Evolutionary conservation across 2,113 vertebrate species (phyloP).

Genomic region (Onychostruthus taczanowskii): DNA sequence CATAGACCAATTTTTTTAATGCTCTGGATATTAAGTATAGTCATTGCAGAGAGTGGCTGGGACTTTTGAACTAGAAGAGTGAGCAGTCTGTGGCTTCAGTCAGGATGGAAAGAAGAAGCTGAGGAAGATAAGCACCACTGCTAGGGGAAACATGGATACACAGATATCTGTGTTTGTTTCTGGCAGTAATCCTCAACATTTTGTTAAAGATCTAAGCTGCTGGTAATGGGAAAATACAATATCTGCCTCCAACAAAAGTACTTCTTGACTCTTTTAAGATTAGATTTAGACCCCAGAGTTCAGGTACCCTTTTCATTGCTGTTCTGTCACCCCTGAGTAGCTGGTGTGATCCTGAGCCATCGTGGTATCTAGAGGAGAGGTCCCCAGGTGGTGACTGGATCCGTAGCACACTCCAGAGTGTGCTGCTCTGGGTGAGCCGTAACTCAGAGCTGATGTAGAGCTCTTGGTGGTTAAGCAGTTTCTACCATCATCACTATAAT

Average conservation of each 20-base stretch:
- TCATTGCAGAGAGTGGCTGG: neutral
- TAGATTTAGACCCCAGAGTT: neutral
- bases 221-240: neutral
- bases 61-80: neutral
- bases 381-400: neutral
- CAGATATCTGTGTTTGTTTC: neutral
- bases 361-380: fast-evolving
- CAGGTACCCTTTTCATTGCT: neutral
- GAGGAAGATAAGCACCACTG: neutral
- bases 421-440: neutral
- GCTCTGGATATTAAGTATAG: neutral
- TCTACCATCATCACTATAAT: neutral
- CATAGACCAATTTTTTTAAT: neutral
- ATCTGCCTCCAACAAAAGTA: neutral
- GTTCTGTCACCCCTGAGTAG: neutral
- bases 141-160: neutral
- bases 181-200: neutral
- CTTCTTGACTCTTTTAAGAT: neutral
- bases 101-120: neutral
- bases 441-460: neutral
- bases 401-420: fast-evolving
- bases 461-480: neutral
- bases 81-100: neutral
- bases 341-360: neutral
- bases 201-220: neutral